Base-by-base conservation (phyloP, 1,140 invertebrate species). In the Cyclina sinensis region DNA sequence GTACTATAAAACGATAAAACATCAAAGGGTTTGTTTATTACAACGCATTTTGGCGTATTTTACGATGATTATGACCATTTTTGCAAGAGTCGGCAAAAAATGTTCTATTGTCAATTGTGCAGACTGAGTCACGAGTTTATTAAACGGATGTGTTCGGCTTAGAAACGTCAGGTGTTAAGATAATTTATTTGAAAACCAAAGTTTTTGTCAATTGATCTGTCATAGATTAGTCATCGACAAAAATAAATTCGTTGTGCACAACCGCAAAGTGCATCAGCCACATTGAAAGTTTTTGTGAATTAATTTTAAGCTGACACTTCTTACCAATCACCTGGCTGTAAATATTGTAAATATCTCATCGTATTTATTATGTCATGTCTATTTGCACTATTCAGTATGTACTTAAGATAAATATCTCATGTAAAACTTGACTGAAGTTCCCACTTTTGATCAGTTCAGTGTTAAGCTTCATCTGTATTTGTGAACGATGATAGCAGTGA, bases 191-290 rank as follows among this genome's bases (percentile, higher is more conserved):
- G 35, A 37, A 37, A 70, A n/a, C 65, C n/a, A 27, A 70, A 11
- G 32, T 70, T 70, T 70, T 12, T 70, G 24, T n/a, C 11, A 21
- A 70, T 37, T 27, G 35, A 70, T 70, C 32, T 37, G 65, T 37
- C 32, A 70, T 27, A 35, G 16, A 70, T 70, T 70, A 70, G 32
- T 70, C 65, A 70, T 70, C 65, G 32, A n/a, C 14, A 70, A 70
- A 35, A 70, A n/a, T 37, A 37, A 70, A 70, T 70, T 62, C 7
- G 27, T 27, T 62, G 24, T 11, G 27, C 24, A 18, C 57, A 62
- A 62, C 57, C 57, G 24, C 57, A 27, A 62, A 27, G 43, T 43
- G 14, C 4, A 43, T 43, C 43, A 43, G 14, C 43, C 43, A 43
- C 43, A 43, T 7, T 7, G 43, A 43, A 7, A 43, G 43, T 4